Base-by-base conservation (phyloP, 92 coral and sea anemone species). In the Virgularia gustaviana region DNA sequence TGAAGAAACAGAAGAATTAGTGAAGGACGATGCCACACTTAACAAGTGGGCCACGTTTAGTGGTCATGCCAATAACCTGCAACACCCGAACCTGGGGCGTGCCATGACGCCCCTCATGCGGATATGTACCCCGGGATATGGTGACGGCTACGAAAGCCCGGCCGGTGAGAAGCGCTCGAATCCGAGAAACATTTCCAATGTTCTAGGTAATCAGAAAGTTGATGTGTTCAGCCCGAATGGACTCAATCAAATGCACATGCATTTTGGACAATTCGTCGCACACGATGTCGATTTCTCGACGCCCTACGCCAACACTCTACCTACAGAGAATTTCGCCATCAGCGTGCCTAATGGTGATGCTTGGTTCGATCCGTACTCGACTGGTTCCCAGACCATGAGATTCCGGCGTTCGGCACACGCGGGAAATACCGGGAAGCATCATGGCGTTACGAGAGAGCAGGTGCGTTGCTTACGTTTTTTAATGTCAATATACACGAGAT, bases 201-300 rank as follows among this genome's bases (percentile, higher is more conserved):
- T 80, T 28, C 44, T 94, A 2, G 90, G 87, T 63, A 96, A 94
- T 34, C 99, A 94, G 84, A 87, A 92, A 44, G 72, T 41, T 28
- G 87, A 86, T 28, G 70, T 89, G 9, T 72, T 73, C 53, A 94
- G 96, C 71, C 68, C 81, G 49, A 81, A 77, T 43, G 90, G 95
- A 9, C 80, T 94, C 12, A 94, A 94, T 37, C 90, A 89, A 49
- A 89, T 94, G 56, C 99, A 94, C 75, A 78, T 88, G 96, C 78
- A 94, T 65, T 87, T 94, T 78, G 99, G 99, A 0, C 99, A 94
- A 57, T 79, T 94, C 36, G 75, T 94, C 45, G 99, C 99, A 5
- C 99, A 94, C 80, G 99, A 94, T 72, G 85, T 91, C 4, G 99
- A 94, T 54, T 94, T 94, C 45, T 96, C 99, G 25, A 94, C 99